Evolutionary conservation across 2,888 invertebrate species (phyloP).

Genomic region (Perithous albicinctus): DNA sequence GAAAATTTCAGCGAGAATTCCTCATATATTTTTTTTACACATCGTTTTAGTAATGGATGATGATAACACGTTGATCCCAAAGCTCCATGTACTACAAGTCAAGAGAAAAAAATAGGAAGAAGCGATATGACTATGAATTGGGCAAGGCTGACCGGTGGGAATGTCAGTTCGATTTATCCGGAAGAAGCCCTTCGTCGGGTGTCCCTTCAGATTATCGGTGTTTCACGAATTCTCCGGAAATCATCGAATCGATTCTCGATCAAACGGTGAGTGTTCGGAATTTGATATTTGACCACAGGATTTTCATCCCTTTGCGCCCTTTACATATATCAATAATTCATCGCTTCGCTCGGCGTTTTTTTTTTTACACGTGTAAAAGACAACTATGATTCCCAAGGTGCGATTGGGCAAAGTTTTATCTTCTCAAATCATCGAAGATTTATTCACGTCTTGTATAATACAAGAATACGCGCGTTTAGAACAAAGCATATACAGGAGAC

Average conservation of each 20-base stretch:
- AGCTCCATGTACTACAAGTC: not conserved
- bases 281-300: not conserved
- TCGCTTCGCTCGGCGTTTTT: not conserved
- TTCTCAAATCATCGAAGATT: slow-evolving; percentile 16
- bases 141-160: slow-evolving; percentile 55
- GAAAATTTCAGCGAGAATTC: too few species aligned
- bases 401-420: slow-evolving; percentile 5
- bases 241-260: slow-evolving; percentile 54
- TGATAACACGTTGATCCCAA: not conserved
- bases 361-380: not conserved
- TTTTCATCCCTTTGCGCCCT: not conserved
- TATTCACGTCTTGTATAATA: slow-evolving; percentile 6
- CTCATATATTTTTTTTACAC: not conserved
- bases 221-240: slow-evolving; percentile 64
- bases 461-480: not conserved
- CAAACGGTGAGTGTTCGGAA: slow-evolving; percentile 63
- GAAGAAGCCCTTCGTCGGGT: slow-evolving; percentile 65
- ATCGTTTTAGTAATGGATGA: too few species aligned
- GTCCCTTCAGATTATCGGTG: slow-evolving; percentile 62
- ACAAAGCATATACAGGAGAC: not conserved
- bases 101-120: not conserved
- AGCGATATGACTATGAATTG: slow-evolving; percentile 63
- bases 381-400: not conserved
- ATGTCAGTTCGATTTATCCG: slow-evolving; percentile 53
- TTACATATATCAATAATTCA: slow-evolving; percentile 10